Conservation (phyloP, 2,888 invertebrate genomes). For the Brachyopa scutellaris region DNA sequence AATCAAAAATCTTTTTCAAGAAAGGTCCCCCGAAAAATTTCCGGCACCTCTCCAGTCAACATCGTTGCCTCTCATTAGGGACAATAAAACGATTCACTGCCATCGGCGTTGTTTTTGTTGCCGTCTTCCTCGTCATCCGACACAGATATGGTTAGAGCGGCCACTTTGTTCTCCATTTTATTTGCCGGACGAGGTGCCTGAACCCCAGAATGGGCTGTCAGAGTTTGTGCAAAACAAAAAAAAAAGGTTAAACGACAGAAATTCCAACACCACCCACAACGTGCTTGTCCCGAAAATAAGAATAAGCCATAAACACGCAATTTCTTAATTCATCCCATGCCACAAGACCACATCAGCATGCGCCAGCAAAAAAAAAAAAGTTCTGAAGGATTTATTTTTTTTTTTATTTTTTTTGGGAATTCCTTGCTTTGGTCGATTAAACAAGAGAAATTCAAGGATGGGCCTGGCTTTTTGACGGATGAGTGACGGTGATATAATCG, state of each 20-base stretch:
- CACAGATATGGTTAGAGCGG: neutral
- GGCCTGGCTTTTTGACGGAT: neutral
- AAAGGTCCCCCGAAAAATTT: neutral
- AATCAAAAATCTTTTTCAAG: neutral
- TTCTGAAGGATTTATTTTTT: too few relatives aligned
- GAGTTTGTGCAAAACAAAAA: conserved; percentile 6
- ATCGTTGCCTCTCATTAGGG: conserved; percentile 5
- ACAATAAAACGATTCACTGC: conserved; percentile 12
- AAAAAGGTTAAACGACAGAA: conserved; percentile 39
- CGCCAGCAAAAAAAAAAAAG: neutral
- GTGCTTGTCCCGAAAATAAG: conserved; percentile 7
- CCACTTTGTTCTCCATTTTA: neutral
- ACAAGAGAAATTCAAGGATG: conserved; percentile 21
- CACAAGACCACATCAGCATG: neutral
- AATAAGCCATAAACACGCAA: conserved; percentile 45
- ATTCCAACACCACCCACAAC: conserved; percentile 41
- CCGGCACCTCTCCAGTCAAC: neutral
- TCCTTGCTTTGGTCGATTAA: conserved; percentile 28
- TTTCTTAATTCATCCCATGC: conserved; percentile 30
- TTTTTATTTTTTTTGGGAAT: conserved; percentile 9
- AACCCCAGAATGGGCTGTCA: neutral
- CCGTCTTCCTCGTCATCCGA: neutral
- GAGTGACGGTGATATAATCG: conserved; percentile 10
- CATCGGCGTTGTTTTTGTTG: too few relatives aligned
- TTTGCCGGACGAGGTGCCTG: conserved; percentile 14